Base-by-base conservation (phyloP, 1,140 invertebrate species). In the Lasioglossum baleicum region DNA sequence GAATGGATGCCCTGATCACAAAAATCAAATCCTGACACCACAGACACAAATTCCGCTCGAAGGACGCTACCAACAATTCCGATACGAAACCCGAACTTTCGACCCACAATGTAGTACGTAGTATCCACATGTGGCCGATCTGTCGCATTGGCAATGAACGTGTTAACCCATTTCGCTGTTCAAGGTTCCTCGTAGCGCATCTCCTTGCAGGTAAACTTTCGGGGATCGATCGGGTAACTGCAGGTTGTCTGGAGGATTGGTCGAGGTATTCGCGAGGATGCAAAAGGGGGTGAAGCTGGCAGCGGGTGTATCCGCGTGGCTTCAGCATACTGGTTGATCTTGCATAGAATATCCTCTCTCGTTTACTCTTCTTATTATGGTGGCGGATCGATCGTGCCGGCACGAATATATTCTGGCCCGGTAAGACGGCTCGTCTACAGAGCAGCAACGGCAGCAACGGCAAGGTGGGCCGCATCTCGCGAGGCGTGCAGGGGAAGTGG, bases 361-460 rank as follows among this genome's bases (percentile, higher is more conserved):
- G 88, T 90, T 90, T 89, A 82, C 89, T 88, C 75, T 88, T 83
- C 85, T 90, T 89, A 90, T 90, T 88, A 90, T 89, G 79, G 81
- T 83, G 82, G 75, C 80, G 79, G 85, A 86, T 89, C 88, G 85
- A 90, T 89, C 85, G 83, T 82, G 80, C 82, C 75, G 75, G 76
- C 83, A 84, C 78, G 81, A 79, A 80, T 75, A 72, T 73, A 81
- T 63, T 64, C 70, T 80, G 75, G 75, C 60, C 75, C 66, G 80
- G 79, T 83, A 83, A 87, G 77, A 75, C 86, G 76, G 78, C 77
- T 86, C 22, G 82, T 58, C 53, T 77, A 20, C 35, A 35, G 35
- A 35, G 35, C 35, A 5, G 35, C 35, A 35, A 35, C 35, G 35
- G 35, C 35, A 35, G 35, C 70, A 51, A 13, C 51, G 51, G 53